A percentile compares a stretch with the other conserved stretches of the same genome.
phyloP scores from a whole-genome alignment of 2,797 vertebrate genomes.

The Phalloptychus januarius region DNA sequence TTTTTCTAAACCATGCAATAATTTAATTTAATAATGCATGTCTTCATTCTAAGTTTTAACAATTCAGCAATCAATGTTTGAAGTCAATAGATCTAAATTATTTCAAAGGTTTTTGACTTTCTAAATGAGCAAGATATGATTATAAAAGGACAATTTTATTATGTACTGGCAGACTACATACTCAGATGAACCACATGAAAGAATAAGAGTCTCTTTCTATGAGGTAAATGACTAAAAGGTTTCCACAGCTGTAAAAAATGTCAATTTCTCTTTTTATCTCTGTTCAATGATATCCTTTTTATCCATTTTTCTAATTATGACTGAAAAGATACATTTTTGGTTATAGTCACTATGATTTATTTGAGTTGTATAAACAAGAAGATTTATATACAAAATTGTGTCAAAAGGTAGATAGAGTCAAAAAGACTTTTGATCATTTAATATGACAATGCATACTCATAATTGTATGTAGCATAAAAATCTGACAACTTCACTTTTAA shows the following conservation, averaged over 20 bases:
- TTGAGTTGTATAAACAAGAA: neutral
- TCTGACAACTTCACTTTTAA: too few species aligned
- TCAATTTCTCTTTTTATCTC: neutral
- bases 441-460: too few species aligned
- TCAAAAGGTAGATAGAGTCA: neutral
- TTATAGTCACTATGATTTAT: neutral
- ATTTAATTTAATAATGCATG: neutral
- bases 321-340: neutral
- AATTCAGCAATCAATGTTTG: neutral
- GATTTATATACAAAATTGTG: neutral
- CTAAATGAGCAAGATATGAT: neutral
- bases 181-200: neutral
- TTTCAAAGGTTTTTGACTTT: neutral
- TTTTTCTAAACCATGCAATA: neutral
- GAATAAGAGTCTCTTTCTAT: neutral
- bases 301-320: neutral
- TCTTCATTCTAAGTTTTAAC: neutral
- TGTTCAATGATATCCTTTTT: neutral
- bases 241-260: neutral
- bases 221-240: neutral
- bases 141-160: neutral
- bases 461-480: too few species aligned
- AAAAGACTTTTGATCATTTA: neutral
- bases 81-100: neutral
- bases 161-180: neutral